Evolutionary conservation across 2,797 vertebrate genomes (phyloP), one percentile per base, ranked within the genome.

Genomic region (Neoniphon sammara): DNA sequence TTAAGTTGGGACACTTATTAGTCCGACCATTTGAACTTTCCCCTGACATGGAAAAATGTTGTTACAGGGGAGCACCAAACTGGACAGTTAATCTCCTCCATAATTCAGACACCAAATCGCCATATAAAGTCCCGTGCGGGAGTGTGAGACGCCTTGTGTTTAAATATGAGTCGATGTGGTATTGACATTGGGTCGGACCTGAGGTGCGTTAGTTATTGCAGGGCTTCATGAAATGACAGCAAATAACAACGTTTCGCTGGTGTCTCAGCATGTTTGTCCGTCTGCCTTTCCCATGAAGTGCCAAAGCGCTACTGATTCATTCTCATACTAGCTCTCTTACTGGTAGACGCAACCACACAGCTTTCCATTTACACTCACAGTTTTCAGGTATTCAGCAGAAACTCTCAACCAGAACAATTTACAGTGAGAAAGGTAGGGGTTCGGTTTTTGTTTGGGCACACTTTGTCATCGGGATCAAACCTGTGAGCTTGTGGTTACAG

Each of bases 141-240:
- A 64, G 75, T 64, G 79, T 30, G 70, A 74, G 83, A 80, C 54
- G 27, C 70, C 53, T 44, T 50, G 77, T 76, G 83, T 83, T 85
- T 77, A 75, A 90, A 87, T 77, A 70, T 56, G 85, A 91, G 85
- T 82, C 76, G 73, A 76, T 76, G 88, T 57, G 78, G 84, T 92
- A 85, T 92, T 92, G 91, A 91, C 87, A 67, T 89, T 93, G 91
- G 93, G 89, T 88, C 78, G 80, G 87, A 89, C 87, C 78, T 87
- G 85, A 90, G 87, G 84, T 79, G 85, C 74, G 80, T 91, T 91
- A 89, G 87, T 90, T 86, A 90, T 86, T 74, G 83, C 83, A 72
- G 77, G 74, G 79, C 83, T 87, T 88, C 88, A 91, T 78, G 71
- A 92, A 85, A 89, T 86, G 84, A 90, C 87, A 87, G 84, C 69